Evolutionary conservation across 2,888 invertebrate species (phyloP), one percentile per base, ranked within the genome.

Genomic region (Teleiodes luculella): DNA sequence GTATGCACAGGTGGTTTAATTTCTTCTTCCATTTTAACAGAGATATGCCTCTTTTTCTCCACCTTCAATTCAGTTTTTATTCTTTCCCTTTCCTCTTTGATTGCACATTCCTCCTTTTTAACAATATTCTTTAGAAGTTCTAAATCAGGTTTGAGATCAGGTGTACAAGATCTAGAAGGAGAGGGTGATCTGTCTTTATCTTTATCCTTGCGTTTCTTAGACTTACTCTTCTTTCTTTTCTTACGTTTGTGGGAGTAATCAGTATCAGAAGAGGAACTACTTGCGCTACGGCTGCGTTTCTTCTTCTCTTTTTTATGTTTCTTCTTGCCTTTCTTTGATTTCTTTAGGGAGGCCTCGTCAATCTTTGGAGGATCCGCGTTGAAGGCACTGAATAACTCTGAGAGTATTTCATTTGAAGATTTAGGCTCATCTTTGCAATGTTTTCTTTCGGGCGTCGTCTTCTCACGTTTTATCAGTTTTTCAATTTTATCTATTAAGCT

Each of bases 301-400:
- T 90, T 89, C 68, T 85, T 90, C 60, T 92, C 92, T 63, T 92
- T 91, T 74, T 93, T 92, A 60, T 92, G 91, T 66, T 93, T 93
- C 74, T 91, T 91, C 65, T 91, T 92, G 61, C 80, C 90, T 63
- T 91, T 92, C 63, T 91, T 92, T 1, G 86, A 77, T 62, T 87
- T 87, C 60, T 82, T 85, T 66, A 66, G 68, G 61, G 75, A 67
- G 63, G 71, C 78, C 55, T 78, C 86, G 58, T 78, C 89, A 36
- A 92, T 81, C 63, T 91, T 91, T 28, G 91, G 94, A 11, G 94
- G 94, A 61, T 92, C 92, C 1, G 94, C 94, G 79, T 95, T 94
- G 71, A 95, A 95, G 20, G 92, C 94, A 67, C 94, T 91, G 70
- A 96, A 96, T 0, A 96, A 84, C 80, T 96, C 96, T 0, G 95